Evolutionary conservation across 1,140 invertebrate species (phyloP), one percentile per base, ranked within the genome.

Genomic region (Pogonomyrmex barbatus): DNA sequence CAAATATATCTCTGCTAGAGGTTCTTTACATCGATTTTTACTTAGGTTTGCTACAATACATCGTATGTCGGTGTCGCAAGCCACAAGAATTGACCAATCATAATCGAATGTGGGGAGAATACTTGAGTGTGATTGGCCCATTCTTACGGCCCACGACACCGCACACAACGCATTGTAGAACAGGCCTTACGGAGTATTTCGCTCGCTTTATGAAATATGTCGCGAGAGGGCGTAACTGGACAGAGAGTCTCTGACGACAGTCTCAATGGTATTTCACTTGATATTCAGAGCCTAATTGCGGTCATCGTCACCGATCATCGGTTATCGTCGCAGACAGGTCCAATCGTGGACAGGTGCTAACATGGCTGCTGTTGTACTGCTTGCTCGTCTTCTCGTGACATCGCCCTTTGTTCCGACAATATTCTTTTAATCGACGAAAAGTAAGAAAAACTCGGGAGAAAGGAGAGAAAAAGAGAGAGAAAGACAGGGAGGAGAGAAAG

Each of bases 331-430:
- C 24, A 36, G 65, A 45, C 24, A 24, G 24, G 24, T 24, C 78
- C 78, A 81, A 85, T 86, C 52, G 50, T 68, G 52, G 82, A 87
- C 89, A 84, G 89, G 87, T 89, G 88, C 88, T 89, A 92, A 92
- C 87, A 92, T 92, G 91, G 91, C 91, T 85, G 82, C 85, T 82
- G 86, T 73, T 91, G 42, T 54, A 39, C 75, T 86, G 87, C 83
- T 70, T 68, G 47, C 63, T 91, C 65, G 70, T 92, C 79, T 68
- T 88, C 65, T 88, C 77, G 86, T 87, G 91, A 92, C 91, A 91
- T 90, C 91, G 91, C 90, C 91, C 90, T 79, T 89, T 89, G 88
- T 88, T 76, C 60, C 63, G 60, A 88, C 79, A 50, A 84, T 67
- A 68, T 83, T 79, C 58, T 71, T 79, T 71, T 90, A 81, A 83